A percentile compares a stretch with the other conserved stretches of the same genome.
These are phyloP conservation scores for Dipodomys spectabilis DNA, from an alignment of 2,113 vertebrate genomes.

Conservation along the genomic window DNA sequence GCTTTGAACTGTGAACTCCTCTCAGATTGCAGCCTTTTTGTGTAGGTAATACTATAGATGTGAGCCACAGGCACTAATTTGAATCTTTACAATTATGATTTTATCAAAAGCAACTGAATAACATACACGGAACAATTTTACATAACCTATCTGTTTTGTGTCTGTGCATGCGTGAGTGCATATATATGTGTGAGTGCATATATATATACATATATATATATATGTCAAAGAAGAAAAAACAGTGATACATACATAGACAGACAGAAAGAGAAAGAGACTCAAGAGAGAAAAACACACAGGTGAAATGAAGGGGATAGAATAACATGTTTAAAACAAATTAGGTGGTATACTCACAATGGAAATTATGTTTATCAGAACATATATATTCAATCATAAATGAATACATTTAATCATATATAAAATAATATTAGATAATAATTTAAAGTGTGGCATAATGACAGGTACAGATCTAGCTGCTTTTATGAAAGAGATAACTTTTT, in stretches of 20 bases:
- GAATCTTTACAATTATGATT: neutral
- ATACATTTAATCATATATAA: neutral
- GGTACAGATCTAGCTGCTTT: neutral
- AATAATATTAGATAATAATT: neutral
- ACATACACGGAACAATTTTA: slow-evolving; percentile 19
- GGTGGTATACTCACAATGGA: neutral
- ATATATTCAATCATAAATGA: neutral
- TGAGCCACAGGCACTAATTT: neutral
- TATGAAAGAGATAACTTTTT: neutral
- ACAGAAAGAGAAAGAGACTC: neutral
- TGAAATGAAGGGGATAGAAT: neutral
- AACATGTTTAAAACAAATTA: neutral
- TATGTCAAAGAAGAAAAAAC: no score
- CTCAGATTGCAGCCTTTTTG: no score
- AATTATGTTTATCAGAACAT: neutral
- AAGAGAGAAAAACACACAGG: neutral
- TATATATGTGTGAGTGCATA: neutral
- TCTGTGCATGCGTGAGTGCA: neutral
- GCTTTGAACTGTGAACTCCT: no score
- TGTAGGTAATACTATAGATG: no score
- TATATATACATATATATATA: no score
- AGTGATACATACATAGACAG: no score
- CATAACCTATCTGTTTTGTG: neutral
- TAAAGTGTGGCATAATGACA: neutral
- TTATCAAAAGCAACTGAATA: slow-evolving; percentile 43